phyloP scores from a whole-genome alignment of 37 sponge, comb jelly and placozoan species.

The Hexactinellida sp. region DNA sequence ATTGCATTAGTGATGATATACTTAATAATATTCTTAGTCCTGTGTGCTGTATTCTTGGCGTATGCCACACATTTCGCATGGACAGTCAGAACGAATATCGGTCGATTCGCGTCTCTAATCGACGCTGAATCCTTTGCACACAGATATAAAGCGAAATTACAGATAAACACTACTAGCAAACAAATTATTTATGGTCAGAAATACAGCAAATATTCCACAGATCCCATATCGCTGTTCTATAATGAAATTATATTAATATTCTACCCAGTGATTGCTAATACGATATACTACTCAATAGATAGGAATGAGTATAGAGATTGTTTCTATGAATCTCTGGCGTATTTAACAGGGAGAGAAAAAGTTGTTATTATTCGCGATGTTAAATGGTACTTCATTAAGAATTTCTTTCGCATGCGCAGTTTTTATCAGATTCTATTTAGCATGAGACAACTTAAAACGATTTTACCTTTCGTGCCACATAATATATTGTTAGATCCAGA shows the following conservation, averaged over 20 bases:
- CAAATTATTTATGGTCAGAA: neutral
- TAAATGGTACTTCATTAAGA: neutral
- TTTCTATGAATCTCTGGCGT: slow-evolving; percentile 1
- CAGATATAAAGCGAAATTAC: neutral
- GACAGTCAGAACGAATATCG: neutral
- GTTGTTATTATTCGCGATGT: neutral
- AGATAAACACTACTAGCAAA: neutral
- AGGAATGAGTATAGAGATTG: neutral
- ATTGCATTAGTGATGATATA: too few relatives aligned
- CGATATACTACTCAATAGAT: neutral
- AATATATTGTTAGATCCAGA: neutral
- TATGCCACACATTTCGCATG: neutral
- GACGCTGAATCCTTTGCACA: neutral
- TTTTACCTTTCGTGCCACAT: neutral
- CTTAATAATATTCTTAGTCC: too few relatives aligned
- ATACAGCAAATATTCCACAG: neutral
- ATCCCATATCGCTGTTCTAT: neutral
- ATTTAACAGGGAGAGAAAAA: neutral
- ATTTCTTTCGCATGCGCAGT: neutral
- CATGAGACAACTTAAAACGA: neutral
- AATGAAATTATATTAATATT: neutral
- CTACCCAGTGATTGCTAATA: too few relatives aligned
- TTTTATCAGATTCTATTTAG: neutral
- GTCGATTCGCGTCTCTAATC: neutral
- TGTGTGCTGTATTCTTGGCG: neutral